Evolutionary conservation across 2,113 vertebrate species (phyloP).

Genomic region (Neofelis nebulosa): DNA sequence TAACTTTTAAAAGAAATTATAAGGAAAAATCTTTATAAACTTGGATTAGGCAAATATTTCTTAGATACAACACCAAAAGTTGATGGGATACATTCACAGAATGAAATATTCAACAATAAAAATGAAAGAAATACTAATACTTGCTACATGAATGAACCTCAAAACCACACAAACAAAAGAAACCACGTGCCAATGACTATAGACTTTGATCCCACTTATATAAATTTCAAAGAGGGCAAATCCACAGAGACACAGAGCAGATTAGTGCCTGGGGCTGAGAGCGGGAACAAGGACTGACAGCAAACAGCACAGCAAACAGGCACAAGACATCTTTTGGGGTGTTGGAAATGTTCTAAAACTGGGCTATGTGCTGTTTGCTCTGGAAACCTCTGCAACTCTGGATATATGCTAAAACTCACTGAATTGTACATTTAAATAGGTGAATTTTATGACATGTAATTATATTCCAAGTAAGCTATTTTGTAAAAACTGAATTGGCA

Average conservation of each 20-base stretch:
- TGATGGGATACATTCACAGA: background rate
- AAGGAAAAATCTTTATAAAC: background rate
- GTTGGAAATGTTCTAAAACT: background rate
- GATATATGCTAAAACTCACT: background rate
- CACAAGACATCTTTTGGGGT: background rate
- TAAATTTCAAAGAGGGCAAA: background rate
- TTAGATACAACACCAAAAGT: background rate
- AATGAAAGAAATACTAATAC: background rate
- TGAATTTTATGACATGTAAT: background rate
- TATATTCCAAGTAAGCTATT: background rate
- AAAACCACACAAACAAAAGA: background rate
- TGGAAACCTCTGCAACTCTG: background rate
- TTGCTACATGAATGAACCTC: background rate
- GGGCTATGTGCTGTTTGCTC: background rate
- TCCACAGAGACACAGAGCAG: background rate
- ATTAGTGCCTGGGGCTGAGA: background rate
- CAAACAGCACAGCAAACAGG: background rate
- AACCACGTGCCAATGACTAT: background rate
- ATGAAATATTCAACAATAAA: background rate
- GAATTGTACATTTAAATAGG: background rate
- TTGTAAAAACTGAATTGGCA: slow-evolving; percentile 24
- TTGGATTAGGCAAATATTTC: background rate
- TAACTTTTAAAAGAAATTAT: background rate
- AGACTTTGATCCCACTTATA: background rate
- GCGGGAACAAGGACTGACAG: background rate